Evolutionary conservation across 2,888 invertebrate species (phyloP).

Genomic region (Chrysomela aeneicollis): DNA sequence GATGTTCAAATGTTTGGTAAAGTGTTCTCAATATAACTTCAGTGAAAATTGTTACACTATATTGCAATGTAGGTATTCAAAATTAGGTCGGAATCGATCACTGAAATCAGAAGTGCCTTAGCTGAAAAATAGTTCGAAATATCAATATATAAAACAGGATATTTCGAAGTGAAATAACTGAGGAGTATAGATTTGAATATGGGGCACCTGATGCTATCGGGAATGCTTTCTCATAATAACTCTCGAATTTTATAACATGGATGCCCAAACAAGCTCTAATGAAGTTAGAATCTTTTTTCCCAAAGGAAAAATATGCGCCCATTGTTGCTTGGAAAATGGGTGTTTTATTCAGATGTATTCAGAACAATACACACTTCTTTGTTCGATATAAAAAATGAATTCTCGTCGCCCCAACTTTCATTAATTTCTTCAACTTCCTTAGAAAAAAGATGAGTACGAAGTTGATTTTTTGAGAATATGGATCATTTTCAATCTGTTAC

Average conservation of each 20-base stretch:
- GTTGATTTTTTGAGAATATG: neutral
- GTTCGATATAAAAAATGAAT: constrained; percentile 18
- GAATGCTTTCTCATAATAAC: neutral
- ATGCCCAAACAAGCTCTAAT: constrained; percentile 14
- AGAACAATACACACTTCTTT: constrained; percentile 20
- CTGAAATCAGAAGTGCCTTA: too few relatives aligned
- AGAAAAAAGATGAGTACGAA: neutral
- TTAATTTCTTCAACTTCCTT: constrained; percentile 1
- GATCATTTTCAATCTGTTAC: neutral
- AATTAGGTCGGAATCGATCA: too few relatives aligned
- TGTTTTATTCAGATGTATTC: constrained; percentile 23
- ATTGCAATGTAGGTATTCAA: too few relatives aligned
- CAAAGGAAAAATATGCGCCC: neutral
- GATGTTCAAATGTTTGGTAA: too few relatives aligned
- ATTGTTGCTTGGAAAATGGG: constrained; percentile 17
- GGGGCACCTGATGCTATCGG: constrained; percentile 7
- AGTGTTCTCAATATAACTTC: too few relatives aligned
- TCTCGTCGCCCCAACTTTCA: constrained; percentile 1
- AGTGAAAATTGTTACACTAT: too few relatives aligned
- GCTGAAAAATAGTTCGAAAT: too few relatives aligned
- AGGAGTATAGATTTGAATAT: too few relatives aligned
- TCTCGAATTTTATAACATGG: constrained; percentile 9
- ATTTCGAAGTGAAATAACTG: constrained; percentile 1
- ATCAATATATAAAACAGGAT: too few relatives aligned
- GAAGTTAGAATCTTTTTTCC: constrained; percentile 17